Evolutionary conservation across 2,113 vertebrate species (phyloP).

Genomic region (human (Homo sapiens)): DNA sequence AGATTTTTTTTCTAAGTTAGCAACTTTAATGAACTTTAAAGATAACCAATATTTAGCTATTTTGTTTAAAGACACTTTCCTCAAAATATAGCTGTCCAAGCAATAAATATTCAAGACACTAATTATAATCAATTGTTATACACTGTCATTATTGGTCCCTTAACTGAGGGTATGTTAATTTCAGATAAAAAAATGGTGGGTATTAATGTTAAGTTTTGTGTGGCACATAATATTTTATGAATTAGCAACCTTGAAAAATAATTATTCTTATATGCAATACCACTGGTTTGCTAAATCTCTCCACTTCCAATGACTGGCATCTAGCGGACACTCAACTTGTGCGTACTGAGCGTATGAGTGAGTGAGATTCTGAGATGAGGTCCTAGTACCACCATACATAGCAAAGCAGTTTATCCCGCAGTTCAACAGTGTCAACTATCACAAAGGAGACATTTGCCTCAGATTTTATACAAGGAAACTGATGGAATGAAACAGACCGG

Average conservation of each 20-base stretch:
- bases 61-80: conserved; percentile 47
- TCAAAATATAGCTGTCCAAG: conserved; percentile 39
- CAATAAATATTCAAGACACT: conserved; percentile 32
- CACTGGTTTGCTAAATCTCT: not conserved
- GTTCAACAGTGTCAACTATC: not conserved
- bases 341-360: not conserved
- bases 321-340: not conserved
- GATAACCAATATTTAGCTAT: conserved; percentile 52
- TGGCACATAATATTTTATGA: conserved; percentile 26
- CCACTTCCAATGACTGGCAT: not conserved
- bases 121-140: conserved; percentile 55
- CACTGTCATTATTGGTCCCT: not conserved
- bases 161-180: conserved; percentile 39
- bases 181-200: conserved; percentile 5
- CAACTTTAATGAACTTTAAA: conserved; percentile 60
- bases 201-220: conserved; percentile 37
- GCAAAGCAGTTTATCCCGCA: not conserved
- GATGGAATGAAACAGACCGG: not conserved
- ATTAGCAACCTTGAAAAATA: not conserved
- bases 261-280: not conserved
- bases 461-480: conserved; percentile 3
- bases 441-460: not conserved
- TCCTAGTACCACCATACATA: not conserved
- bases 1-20: conserved; percentile 43
- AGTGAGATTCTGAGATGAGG: not conserved